Evolutionary conservation across 2,113 vertebrate genomes (phyloP).

Genomic region (Brachionichthys hirsutus): DNA sequence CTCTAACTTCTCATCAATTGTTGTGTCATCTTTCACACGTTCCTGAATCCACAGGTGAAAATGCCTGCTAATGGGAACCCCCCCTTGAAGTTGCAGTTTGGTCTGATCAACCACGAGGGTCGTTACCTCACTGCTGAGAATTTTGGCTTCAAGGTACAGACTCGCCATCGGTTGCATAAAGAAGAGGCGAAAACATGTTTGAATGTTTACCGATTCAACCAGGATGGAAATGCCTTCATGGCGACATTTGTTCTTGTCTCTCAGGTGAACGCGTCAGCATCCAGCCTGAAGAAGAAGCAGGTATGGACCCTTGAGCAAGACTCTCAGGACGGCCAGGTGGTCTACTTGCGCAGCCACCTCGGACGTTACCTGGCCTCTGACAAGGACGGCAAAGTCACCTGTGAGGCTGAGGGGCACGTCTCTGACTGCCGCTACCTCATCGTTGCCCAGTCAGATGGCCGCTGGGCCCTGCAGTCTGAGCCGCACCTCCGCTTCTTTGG

Average conservation of each 20-base stretch:
- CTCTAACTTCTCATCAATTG: constrained; percentile 3
- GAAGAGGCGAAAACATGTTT: no score
- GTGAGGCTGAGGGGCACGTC: constrained; percentile 83
- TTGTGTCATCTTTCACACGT: not conserved
- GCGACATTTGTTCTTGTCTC: not conserved
- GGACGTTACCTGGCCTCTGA: constrained; percentile 90
- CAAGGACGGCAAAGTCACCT: constrained; percentile 89
- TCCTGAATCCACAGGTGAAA: constrained; percentile 50
- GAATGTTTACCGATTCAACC: not conserved
- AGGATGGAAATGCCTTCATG: not conserved
- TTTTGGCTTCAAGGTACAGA: constrained; percentile 88
- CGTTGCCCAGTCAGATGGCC: constrained; percentile 88
- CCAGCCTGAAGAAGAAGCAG: constrained; percentile 93
- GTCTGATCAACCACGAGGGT: constrained; percentile 86
- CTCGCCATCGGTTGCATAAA: not conserved
- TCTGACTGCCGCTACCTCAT: constrained; percentile 86
- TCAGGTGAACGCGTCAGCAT: constrained; percentile 88
- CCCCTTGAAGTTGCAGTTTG: constrained; percentile 91
- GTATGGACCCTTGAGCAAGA: constrained; percentile 94
- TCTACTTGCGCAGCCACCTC: constrained; percentile 90
- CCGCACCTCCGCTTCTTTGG: constrained; percentile 90
- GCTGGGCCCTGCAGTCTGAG: constrained; percentile 92
- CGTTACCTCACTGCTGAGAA: constrained; percentile 92
- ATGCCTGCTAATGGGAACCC: constrained; percentile 93
- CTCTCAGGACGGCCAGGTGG: constrained; percentile 82